Conservation (phyloP, 2,797 vertebrate genomes). For the Brotula barbata region DNA sequence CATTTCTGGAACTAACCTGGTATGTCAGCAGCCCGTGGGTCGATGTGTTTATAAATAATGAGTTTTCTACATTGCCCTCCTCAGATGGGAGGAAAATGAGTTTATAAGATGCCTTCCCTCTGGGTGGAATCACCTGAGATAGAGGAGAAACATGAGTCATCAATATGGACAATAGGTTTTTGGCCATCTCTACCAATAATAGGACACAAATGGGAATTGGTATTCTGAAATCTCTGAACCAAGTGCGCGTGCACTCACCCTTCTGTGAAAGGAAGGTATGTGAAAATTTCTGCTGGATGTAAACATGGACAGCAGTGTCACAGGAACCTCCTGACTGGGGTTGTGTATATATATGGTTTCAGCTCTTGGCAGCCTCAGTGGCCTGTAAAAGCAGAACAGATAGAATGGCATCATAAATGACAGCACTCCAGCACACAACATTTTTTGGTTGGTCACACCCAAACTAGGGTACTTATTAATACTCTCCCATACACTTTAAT, state of each 20-base stretch:
- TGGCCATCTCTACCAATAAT: background rate
- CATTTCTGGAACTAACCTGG: constrained; percentile 81
- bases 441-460: background rate
- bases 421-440: background rate
- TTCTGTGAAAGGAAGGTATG: constrained; percentile 91
- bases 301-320: constrained; percentile 94
- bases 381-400: constrained; percentile 73
- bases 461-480: background rate
- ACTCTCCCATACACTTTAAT: background rate
- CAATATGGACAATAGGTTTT: background rate
- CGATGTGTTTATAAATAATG: constrained; percentile 99
- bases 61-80: constrained; percentile 94
- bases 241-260: constrained; percentile 78
- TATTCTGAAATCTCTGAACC: constrained; percentile 1
- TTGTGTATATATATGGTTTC: constrained; percentile 94
- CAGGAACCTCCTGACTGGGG: constrained; percentile 90
- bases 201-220: background rate
- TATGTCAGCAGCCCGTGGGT: constrained; percentile 91
- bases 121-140: constrained; percentile 89
- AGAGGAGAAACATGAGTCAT: constrained; percentile 10
- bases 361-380: constrained; percentile 89
- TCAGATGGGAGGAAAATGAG: constrained; percentile 94
- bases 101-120: constrained; percentile 93
- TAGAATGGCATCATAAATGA: constrained; percentile 21
- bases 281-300: constrained; percentile 95